These are phyloP conservation scores for Amblyornis subalaris DNA, from an alignment of 2,113 vertebrate species.

Conservation along the genomic window DNA sequence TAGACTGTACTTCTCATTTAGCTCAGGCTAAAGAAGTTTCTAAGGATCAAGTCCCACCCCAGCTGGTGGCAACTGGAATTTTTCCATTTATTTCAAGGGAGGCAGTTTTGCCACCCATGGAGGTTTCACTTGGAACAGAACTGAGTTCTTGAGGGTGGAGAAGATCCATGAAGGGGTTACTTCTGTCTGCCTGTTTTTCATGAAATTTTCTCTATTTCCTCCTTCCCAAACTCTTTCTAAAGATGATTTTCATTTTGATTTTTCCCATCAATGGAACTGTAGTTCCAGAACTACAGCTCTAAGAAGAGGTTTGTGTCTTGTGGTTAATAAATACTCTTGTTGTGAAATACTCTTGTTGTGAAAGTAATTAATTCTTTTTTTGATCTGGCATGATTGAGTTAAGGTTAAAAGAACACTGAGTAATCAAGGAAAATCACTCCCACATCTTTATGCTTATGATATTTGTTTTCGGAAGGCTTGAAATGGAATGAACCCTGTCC, in stretches of 20 bases:
- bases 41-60: background rate
- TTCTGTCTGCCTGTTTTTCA: background rate
- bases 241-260: background rate
- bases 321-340: background rate
- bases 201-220: background rate
- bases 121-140: background rate
- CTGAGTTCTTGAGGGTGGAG: background rate
- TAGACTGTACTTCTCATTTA: background rate
- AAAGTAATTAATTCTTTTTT: background rate
- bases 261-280: background rate
- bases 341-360: background rate
- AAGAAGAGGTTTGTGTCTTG: background rate
- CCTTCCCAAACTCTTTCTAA: background rate
- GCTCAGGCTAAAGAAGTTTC: background rate
- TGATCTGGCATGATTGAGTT: background rate
- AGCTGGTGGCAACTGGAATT: background rate
- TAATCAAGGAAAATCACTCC: conserved; percentile 14
- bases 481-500: background rate
- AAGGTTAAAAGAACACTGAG: background rate
- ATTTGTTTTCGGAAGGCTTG: conserved; percentile 10
- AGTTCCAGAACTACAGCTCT: background rate
- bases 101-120: background rate
- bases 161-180: rapidly evolving
- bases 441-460: background rate
- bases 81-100: background rate